Evolutionary conservation across 2,797 vertebrate species (phyloP).

Genomic region (Clarias pachynema): DNA sequence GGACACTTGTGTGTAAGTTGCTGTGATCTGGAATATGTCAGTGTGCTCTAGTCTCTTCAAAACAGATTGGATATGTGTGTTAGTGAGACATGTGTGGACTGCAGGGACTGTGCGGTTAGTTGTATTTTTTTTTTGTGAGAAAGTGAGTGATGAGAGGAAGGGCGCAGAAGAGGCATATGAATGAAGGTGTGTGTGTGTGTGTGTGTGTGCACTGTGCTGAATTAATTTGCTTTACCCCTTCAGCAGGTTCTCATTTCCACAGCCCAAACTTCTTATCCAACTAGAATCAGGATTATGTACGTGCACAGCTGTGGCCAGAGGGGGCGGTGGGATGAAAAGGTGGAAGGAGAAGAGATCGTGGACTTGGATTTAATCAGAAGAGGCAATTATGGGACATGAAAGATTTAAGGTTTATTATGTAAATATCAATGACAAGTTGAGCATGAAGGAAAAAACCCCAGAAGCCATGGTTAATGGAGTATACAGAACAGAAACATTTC

Average conservation of each 20-base stretch:
- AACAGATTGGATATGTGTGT: background rate
- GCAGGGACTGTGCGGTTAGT: background rate
- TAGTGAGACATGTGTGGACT: background rate
- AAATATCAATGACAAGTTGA: background rate
- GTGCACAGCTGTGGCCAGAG: slow-evolving; percentile 39
- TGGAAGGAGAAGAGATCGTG: background rate
- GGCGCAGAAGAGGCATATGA: background rate
- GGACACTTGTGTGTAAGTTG: slow-evolving; percentile 10
- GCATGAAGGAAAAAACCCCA: background rate
- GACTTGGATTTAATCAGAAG: background rate
- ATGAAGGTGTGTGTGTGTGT: background rate
- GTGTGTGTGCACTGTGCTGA: background rate
- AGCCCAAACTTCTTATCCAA: slow-evolving; percentile 32
- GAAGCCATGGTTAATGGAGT: background rate
- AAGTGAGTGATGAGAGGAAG: slow-evolving; percentile 22
- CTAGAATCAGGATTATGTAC: slow-evolving; percentile 44
- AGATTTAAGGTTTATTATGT: background rate
- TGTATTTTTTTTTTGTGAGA: background rate
- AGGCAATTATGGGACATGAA: background rate
- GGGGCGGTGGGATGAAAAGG: background rate
- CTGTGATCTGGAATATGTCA: background rate
- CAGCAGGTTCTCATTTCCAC: slow-evolving; percentile 48
- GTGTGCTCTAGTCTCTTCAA: background rate
- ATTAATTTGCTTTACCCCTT: slow-evolving; percentile 43
- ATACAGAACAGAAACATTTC: background rate